Evolutionary conservation across 2,888 invertebrate genomes (phyloP).

Genomic region (Synergus japonicus): DNA sequence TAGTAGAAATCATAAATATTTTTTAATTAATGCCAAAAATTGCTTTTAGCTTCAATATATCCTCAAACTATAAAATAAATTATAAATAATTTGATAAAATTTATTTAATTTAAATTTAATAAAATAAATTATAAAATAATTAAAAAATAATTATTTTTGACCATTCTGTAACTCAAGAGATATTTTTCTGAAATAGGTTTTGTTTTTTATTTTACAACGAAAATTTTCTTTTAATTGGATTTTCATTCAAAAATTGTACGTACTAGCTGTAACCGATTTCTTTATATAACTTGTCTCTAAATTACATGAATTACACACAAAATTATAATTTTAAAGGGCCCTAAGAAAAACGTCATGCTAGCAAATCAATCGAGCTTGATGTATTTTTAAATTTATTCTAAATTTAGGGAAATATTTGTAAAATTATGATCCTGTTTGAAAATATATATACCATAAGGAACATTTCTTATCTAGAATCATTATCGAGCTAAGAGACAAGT

Average conservation of each 20-base stretch:
- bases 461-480: constrained; percentile 83
- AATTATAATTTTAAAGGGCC: neutral
- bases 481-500: constrained; percentile 79
- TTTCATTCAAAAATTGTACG: neutral
- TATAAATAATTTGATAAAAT: too few relatives aligned
- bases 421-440: neutral
- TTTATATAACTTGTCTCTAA: neutral
- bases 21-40: too few relatives aligned
- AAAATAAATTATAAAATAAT: too few relatives aligned
- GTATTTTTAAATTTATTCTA: neutral
- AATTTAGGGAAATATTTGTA: neutral
- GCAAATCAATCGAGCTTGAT: too few relatives aligned
- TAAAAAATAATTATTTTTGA: too few relatives aligned
- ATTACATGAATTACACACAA: neutral
- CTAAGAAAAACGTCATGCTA: neutral
- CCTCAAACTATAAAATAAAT: too few relatives aligned
- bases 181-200: neutral
- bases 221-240: neutral
- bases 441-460: constrained; percentile 79
- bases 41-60: too few relatives aligned
- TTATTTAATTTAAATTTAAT: too few relatives aligned
- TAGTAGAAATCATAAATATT: too few relatives aligned
- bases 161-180: too few relatives aligned
- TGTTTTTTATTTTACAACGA: neutral
- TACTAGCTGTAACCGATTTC: neutral